Conservation (phyloP, 2,797 vertebrate species). For the Ictinia mississippiensis region DNA sequence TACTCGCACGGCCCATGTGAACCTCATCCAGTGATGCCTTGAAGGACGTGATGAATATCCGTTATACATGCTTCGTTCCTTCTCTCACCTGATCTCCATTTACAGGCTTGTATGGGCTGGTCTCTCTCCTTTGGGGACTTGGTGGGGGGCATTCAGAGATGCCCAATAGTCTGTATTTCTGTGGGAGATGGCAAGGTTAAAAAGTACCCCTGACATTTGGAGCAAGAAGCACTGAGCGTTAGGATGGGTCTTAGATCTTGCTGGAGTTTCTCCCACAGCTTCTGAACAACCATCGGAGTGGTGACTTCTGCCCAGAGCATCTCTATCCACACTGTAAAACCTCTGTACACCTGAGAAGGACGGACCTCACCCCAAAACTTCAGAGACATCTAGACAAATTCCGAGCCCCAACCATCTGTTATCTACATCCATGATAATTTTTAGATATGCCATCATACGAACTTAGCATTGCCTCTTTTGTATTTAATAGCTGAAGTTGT, state of each 20-base stretch:
- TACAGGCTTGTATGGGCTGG: neutral
- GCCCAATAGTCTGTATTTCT: neutral
- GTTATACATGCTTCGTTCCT: neutral
- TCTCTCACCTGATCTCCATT: neutral
- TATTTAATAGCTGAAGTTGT: neutral
- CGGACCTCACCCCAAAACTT: neutral
- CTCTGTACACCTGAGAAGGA: neutral
- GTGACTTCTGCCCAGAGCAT: neutral
- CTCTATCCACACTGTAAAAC: neutral
- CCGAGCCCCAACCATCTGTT: neutral
- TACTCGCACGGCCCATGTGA: rapidly evolving
- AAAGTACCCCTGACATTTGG: neutral
- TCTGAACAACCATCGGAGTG: neutral
- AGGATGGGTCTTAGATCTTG: neutral
- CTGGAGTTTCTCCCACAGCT: neutral
- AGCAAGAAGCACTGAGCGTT: neutral
- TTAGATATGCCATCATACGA: neutral
- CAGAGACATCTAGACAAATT: neutral
- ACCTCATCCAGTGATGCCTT: neutral
- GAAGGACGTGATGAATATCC: neutral
- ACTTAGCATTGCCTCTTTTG: neutral
- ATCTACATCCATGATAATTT: neutral
- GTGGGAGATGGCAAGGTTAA: neutral
- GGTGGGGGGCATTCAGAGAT: neutral
- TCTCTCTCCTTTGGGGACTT: neutral